phyloP scores from a whole-genome alignment of 2,888 invertebrate genomes.

The Thelaira solivaga region DNA sequence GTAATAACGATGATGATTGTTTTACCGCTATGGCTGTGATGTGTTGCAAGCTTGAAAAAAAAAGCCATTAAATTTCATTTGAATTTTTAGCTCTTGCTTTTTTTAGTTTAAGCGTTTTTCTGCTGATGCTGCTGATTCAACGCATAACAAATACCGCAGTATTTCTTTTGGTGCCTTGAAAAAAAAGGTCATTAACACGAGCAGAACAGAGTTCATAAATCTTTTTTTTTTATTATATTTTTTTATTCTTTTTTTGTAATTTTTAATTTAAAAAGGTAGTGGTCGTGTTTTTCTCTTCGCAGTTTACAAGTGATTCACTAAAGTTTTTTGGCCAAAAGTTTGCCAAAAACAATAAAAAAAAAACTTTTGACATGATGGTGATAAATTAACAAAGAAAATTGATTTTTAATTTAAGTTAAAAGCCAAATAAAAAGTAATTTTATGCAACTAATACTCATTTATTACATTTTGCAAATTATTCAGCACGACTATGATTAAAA shows the following conservation, averaged over 20 bases:
- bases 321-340: conserved; percentile 11
- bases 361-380: neutral
- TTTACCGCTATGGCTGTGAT: conserved; percentile 19
- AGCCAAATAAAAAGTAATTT: neutral
- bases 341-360: neutral
- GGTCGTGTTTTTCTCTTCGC: conserved; percentile 3
- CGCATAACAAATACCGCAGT: neutral
- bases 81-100: conserved; percentile 42
- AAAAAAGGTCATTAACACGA: conserved; percentile 56
- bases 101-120: conserved; percentile 14
- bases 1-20: conserved; percentile 56
- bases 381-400: conserved; percentile 32
- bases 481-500: no score
- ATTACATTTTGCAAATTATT: no score
- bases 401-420: neutral
- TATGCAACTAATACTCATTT: no score
- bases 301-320: conserved; percentile 26
- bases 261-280: conserved; percentile 27
- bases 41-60: conserved; percentile 25
- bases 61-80: conserved; percentile 60
- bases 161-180: neutral
- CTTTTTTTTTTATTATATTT: no score
- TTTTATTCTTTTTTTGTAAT: no score
- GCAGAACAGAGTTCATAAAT: conserved; percentile 48
- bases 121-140: neutral